Base-by-base conservation (phyloP, 2,113 vertebrate genomes). In the Grammomys dolichurus region DNA sequence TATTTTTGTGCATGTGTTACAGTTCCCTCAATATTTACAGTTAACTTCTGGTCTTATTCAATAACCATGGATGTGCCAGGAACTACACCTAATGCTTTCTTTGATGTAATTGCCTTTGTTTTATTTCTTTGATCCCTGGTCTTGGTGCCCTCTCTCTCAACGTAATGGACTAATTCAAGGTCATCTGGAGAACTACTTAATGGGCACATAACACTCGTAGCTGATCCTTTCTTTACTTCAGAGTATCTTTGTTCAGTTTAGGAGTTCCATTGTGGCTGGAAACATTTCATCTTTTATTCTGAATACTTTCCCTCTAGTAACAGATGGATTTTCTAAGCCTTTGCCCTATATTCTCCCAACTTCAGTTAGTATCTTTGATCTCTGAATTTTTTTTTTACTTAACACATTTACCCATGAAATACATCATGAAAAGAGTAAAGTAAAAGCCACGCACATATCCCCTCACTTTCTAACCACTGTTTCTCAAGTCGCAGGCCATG, bases 291-390 rank as follows among this genome's bases (percentile, higher is more conserved):
- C 36, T 94, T 86, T 36, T 82, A 81, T 75, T 90, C 63, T 85
- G 80, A 92, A 33, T 90, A 76, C 51, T 81, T 75, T 93, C 48
- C 8, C 87, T 95, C 46, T 14, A 60, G 48, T 58, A 87, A 11
- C 31, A 54, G 56, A n/a, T 93, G 63, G 46, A 7, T 51, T 93
- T 93, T 92, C 24, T 26, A 94, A 82, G 48, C 51, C 89, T n/a
- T 4, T 67, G 19, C 11, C 5, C 4, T 33, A 73, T 54, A 54
- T 76, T 86, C n/a, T 92, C 43, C 93, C 33, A 65, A 58, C 17
- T 78, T 36, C 78, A 78, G 20, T 90, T 90, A 90, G 60, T 87
- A 78, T 28, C 31, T 90, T 87, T 95, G 33, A 95, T 75, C 86
- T 73, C 14, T 43, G 87, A 58, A 40, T 40, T 63, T 77, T 90